Evolutionary conservation across 1,140 invertebrate genomes (phyloP).

Genomic region (Drosophila albomicans): DNA sequence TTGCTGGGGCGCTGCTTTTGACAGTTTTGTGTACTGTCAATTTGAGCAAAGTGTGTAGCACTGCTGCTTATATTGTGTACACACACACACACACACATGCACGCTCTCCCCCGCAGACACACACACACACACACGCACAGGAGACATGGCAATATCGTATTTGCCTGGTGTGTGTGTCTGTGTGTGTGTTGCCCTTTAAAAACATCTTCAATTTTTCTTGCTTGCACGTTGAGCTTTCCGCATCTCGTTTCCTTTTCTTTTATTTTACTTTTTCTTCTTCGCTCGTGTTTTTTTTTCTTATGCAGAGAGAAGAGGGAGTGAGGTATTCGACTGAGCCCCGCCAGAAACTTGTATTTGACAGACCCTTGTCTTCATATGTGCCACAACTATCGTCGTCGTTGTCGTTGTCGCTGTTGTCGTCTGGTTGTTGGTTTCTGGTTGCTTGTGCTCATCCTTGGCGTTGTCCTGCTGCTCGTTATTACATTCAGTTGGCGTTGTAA

Average conservation of each 20-base stretch:
- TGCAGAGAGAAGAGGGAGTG: neutral
- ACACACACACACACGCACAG: conserved; percentile 2
- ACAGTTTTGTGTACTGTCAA: conserved; percentile 82
- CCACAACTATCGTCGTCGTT: conserved; percentile 67
- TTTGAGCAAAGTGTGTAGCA: conserved; percentile 64
- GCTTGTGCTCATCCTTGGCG: conserved; percentile 31
- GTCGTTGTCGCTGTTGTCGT: conserved; percentile 45
- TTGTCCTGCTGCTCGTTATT: conserved; percentile 74
- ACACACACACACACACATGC: conserved; percentile 36
- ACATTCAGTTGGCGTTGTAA: conserved; percentile 68
- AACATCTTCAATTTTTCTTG: conserved; percentile 81
- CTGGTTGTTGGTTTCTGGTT: conserved; percentile 21
- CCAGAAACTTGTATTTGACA: conserved; percentile 82
- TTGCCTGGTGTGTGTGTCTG: conserved; percentile 25
- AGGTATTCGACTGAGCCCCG: conserved; percentile 52
- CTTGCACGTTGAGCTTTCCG: conserved; percentile 39
- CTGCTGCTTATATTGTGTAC: conserved; percentile 53
- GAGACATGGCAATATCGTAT: conserved; percentile 45
- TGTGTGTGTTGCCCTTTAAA: conserved; percentile 64
- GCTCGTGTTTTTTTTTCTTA: too few relatives aligned
- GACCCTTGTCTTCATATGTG: conserved; percentile 82
- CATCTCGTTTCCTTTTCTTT: conserved; percentile 28
- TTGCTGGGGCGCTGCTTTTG: conserved; percentile 63
- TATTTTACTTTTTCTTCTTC: neutral
- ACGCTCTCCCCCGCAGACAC: neutral